phyloP scores from a whole-genome alignment of 2,797 vertebrate species.

The Pseudocheirus occidentalis region DNA sequence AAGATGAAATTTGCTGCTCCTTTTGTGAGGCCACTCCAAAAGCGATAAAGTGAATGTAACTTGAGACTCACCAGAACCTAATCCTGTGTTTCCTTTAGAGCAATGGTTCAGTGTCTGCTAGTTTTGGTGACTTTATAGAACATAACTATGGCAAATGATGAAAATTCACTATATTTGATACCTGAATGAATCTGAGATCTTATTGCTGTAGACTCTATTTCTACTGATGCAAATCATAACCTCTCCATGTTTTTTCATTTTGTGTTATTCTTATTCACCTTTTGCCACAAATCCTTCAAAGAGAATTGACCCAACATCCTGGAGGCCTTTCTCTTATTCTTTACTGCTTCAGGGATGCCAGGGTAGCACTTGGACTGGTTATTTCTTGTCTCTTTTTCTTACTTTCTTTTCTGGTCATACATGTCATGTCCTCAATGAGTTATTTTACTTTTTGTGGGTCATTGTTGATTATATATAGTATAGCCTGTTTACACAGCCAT shows the following conservation, averaged over 20 bases:
- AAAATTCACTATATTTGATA: background rate
- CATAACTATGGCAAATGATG: background rate
- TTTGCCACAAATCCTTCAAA: background rate
- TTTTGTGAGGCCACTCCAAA: background rate
- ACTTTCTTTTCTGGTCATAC: background rate
- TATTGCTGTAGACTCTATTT: background rate
- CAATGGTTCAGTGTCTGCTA: background rate
- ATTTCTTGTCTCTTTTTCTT: background rate
- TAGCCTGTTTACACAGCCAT: background rate
- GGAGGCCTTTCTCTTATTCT: background rate
- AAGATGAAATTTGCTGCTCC: background rate
- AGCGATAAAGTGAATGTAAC: background rate
- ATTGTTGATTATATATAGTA: background rate
- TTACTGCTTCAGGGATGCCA: background rate
- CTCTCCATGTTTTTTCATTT: background rate
- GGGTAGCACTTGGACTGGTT: background rate
- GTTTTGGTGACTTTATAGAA: background rate
- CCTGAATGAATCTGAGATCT: background rate
- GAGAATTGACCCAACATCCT: background rate
- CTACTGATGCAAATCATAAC: background rate
- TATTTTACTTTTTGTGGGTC: background rate
- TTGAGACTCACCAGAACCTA: background rate
- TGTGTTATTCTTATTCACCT: background rate
- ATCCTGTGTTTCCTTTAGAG: background rate
- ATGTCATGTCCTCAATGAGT: background rate